Evolutionary conservation across 1,140 invertebrate species (phyloP).

Genomic region (Meloidogyne hapla): DNA sequence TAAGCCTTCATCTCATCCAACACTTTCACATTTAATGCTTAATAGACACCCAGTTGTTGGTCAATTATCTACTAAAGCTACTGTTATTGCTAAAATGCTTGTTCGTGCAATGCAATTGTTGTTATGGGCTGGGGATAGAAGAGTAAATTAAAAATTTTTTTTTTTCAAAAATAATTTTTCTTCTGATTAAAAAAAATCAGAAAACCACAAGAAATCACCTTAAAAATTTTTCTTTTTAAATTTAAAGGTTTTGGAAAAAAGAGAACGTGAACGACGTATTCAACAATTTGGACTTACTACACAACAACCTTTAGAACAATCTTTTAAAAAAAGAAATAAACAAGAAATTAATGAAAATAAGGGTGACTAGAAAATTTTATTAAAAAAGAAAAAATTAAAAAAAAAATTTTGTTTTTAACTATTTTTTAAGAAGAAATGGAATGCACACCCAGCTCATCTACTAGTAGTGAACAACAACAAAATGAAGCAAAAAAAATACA

Average conservation of each 20-base stretch:
- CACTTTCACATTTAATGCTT: slow-evolving; percentile 6
- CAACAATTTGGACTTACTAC: slow-evolving; percentile 10
- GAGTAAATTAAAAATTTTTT: background rate
- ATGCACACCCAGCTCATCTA: no score
- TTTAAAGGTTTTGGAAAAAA: background rate
- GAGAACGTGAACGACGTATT: slow-evolving; percentile 11
- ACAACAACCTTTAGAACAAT: background rate
- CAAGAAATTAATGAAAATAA: background rate
- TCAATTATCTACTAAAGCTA: slow-evolving; percentile 29
- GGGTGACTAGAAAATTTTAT: no score
- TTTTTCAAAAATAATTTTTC: slow-evolving; percentile 11
- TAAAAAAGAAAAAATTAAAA: no score
- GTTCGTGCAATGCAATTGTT: slow-evolving; percentile 38
- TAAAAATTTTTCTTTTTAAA: background rate
- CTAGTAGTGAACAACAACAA: no score
- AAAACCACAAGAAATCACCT: no score
- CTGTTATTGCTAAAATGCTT: slow-evolving; percentile 44
- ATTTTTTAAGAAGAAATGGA: background rate
- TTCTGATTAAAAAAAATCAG: no score
- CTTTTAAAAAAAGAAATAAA: background rate
- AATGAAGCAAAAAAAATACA: background rate
- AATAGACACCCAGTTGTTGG: slow-evolving; percentile 29
- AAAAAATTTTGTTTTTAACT: background rate
- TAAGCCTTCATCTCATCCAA: no score
- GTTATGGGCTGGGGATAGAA: slow-evolving; percentile 42